Evolutionary conservation across 2,797 vertebrate genomes (phyloP).

Genomic region (Scleropages formosus): DNA sequence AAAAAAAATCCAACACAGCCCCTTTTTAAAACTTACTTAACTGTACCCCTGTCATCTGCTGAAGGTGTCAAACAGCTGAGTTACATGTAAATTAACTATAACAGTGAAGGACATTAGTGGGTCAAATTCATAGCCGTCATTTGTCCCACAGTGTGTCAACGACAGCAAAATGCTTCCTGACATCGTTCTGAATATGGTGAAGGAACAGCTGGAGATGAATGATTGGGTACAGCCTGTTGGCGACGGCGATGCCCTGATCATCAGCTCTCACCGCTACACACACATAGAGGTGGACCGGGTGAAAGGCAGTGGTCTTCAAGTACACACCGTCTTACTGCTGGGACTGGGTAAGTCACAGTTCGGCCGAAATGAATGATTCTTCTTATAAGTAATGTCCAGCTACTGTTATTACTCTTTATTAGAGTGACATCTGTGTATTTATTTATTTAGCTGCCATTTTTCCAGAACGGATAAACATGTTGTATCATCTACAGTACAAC

Average conservation of each 20-base stretch:
- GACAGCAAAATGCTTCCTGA: conserved; percentile 34
- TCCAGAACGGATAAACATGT: no score
- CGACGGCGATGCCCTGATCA: conserved; percentile 42
- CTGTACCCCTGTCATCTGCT: no score
- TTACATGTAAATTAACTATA: no score
- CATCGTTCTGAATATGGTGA: conserved; percentile 31
- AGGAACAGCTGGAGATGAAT: conserved; percentile 49
- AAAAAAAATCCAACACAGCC: no score
- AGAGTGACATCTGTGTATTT: background rate
- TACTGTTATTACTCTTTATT: background rate
- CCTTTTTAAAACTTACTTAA: no score
- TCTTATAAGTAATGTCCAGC: background rate
- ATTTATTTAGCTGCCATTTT: background rate
- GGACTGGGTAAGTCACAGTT: conserved; percentile 53
- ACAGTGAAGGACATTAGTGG: no score
- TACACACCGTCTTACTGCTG: conserved; percentile 51
- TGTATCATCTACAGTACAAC: no score
- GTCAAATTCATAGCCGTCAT: no score
- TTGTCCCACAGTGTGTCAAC: conserved; percentile 44
- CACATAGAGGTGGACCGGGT: conserved; percentile 50
- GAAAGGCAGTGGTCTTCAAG: accelerated
- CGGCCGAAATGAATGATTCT: background rate
- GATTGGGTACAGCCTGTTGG: conserved; percentile 45
- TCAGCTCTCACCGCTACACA: conserved; percentile 55
- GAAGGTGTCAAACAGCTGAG: no score